Evolutionary conservation across 2,888 invertebrate genomes (phyloP), one percentile per base, ranked within the genome.

Genomic region (Dynastes grantii): DNA sequence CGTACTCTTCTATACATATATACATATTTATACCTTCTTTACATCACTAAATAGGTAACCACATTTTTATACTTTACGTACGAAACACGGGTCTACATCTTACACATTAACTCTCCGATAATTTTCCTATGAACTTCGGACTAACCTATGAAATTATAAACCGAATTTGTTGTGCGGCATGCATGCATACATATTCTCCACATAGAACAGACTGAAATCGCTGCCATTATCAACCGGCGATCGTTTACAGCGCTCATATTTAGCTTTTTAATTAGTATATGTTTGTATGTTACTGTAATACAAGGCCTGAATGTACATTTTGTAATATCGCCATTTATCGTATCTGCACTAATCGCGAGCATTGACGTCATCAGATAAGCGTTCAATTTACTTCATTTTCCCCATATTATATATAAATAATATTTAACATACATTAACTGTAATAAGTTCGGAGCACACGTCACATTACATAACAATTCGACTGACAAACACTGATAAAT

Each of bases 281-380:
- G 64, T 78, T 67, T 68, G 68, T 70, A 75, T 79, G 70, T 77
- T 58, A 73, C 40, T 49, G 51, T 76, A 27, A 64, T 76, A 77
- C 75, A 79, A 79, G 77, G 77, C 55, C 65, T 65, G 53, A 51
- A 49, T 32, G 64, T 77, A 49, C 65, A 63, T 67, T 73, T 65
- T 77, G 77, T 77, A 79, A 75, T 77, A 75, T 71, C 37, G 64
- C 73, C 63, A 77, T 75, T 79, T 77, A 79, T 79, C 77, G 77
- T 79, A 77, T 79, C 79, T 76, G 40, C 64, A 76, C 79, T 79
- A 79, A 79, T 79, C 79, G 68, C 68, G 32, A 11, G 68, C 55
- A 76, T 76, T 79, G 79, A 79, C 79, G 79, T 76, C 79, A 79
- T 58, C 51, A 76, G 79, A 79, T 79, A 79, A 79, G 76, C 61